Evolutionary conservation across 2,113 vertebrate genomes (phyloP).

Genomic region (Rhinolophus ferrumequinum): DNA sequence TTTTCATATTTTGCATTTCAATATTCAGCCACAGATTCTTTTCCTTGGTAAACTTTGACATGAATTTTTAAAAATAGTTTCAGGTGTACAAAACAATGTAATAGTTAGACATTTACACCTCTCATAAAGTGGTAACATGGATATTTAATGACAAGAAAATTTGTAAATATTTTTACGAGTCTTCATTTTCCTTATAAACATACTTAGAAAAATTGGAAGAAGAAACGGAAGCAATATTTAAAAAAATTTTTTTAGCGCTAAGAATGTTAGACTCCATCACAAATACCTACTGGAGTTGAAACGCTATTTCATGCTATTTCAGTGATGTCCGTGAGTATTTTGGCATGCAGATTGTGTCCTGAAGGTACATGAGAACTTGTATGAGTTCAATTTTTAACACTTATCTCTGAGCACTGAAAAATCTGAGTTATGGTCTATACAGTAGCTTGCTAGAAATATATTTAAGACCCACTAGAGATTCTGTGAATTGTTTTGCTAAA

Average conservation of each 20-base stretch:
- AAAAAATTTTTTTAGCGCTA: background rate
- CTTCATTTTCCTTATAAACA: background rate
- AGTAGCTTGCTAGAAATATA: background rate
- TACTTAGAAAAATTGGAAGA: background rate
- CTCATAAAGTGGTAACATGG: background rate
- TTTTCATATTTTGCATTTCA: constrained; percentile 1
- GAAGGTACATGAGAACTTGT: background rate
- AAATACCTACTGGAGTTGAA: background rate
- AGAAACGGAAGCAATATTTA: background rate
- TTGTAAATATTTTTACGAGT: background rate
- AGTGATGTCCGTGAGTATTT: background rate
- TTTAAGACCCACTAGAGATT: background rate
- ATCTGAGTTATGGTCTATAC: background rate
- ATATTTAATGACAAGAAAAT: background rate
- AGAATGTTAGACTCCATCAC: background rate
- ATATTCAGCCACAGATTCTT: background rate
- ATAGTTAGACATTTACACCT: too few relatives aligned
- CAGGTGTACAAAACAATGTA: too few relatives aligned
- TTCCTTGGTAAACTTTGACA: background rate
- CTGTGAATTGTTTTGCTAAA: background rate
- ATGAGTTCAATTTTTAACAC: background rate
- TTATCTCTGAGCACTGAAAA: background rate
- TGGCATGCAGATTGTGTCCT: background rate
- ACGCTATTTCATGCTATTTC: background rate
- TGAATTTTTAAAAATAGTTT: too few relatives aligned